phyloP scores from a whole-genome alignment of 1,140 invertebrate species.

The Drosophila willistoni region DNA sequence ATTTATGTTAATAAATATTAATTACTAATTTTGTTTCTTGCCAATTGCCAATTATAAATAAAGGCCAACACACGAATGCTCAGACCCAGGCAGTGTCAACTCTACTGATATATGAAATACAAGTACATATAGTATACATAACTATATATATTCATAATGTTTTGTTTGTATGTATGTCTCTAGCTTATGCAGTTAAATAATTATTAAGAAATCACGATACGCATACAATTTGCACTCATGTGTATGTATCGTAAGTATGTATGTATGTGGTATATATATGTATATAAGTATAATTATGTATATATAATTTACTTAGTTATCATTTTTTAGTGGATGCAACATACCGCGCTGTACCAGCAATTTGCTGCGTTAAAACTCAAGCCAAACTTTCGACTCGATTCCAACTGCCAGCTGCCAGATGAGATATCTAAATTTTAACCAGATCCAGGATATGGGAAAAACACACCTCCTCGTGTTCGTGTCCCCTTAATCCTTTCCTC shows the following conservation, averaged over 20 bases:
- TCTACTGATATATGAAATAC: constrained; percentile 14
- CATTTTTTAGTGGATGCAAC: constrained; percentile 78
- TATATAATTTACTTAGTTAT: constrained; percentile 63
- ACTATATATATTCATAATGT: background rate
- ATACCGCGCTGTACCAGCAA: constrained; percentile 73
- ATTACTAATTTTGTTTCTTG: constrained; percentile 65
- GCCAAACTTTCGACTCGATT: constrained; percentile 9
- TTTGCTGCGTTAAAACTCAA: constrained; percentile 23
- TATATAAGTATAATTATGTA: constrained; percentile 39
- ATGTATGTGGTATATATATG: constrained; percentile 34
- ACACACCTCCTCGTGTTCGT: constrained; percentile 4
- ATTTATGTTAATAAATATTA: constrained; percentile 38
- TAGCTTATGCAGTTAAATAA: constrained; percentile 15
- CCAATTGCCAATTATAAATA: constrained; percentile 45
- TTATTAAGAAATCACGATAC: constrained; percentile 12
- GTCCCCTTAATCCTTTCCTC: too few species aligned
- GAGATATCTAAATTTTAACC: constrained; percentile 60
- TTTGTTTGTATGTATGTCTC: constrained; percentile 12
- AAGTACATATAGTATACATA: constrained; percentile 12
- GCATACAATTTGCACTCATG: constrained; percentile 22
- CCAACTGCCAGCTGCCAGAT: constrained; percentile 55
- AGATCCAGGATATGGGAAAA: constrained; percentile 20
- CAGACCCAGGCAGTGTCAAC: constrained; percentile 43
- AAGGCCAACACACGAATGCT: constrained; percentile 53
- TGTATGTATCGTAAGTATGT: constrained; percentile 54